These are phyloP conservation scores for Coreius guichenoti DNA, from an alignment of 2,797 vertebrate species.

Conservation along the genomic window DNA sequence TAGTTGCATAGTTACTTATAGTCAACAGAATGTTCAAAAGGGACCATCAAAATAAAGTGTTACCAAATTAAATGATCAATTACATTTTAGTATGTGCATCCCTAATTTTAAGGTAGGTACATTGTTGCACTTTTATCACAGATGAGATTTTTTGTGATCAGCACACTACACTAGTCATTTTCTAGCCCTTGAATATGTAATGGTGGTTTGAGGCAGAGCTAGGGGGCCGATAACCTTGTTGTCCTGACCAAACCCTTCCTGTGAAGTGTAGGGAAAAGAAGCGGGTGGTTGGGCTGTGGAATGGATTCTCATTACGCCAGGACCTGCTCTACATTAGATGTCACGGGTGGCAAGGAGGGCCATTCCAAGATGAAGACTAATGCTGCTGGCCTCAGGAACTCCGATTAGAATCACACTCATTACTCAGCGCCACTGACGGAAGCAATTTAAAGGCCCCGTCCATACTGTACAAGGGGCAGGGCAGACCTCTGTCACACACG, in stretches of 20 bases:
- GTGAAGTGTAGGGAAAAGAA: constrained; percentile 55
- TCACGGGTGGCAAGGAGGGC: constrained; percentile 77
- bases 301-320: constrained; percentile 78
- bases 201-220: constrained; percentile 70
- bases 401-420: constrained; percentile 88
- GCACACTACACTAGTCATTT: constrained; percentile 64
- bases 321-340: constrained; percentile 86
- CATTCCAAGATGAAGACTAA: constrained; percentile 85
- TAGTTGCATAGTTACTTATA: no score
- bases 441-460: constrained; percentile 85
- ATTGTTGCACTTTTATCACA: neutral
- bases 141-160: constrained; percentile 17
- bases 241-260: constrained; percentile 60
- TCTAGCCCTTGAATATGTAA: constrained; percentile 76
- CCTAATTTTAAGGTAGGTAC: constrained; percentile 10
- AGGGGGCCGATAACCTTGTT: constrained; percentile 62
- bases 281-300: constrained; percentile 56
- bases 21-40: no score
- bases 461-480: constrained; percentile 86
- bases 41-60: no score
- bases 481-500: constrained; percentile 77
- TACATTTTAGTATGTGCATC: neutral
- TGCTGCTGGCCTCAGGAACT: constrained; percentile 84
- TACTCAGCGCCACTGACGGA: constrained; percentile 85
- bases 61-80: no score